Evolutionary conservation across 2,888 invertebrate genomes (phyloP).

Genomic region (Elysia crispata): DNA sequence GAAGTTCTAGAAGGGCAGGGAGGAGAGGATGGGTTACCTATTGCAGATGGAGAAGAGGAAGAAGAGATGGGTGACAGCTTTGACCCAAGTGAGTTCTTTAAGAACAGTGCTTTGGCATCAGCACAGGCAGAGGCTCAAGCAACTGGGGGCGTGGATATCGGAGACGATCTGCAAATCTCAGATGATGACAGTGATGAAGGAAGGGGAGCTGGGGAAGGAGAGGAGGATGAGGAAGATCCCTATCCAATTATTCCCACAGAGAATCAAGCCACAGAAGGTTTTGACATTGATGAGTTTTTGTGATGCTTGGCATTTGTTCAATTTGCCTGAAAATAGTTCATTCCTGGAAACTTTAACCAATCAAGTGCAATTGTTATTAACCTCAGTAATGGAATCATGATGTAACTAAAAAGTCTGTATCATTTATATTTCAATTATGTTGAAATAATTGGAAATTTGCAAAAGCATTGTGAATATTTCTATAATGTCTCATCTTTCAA

Average conservation of each 20-base stretch:
- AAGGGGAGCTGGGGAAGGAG: slow-evolving; percentile 83
- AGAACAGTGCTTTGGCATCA: slow-evolving; percentile 67
- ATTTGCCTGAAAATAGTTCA: background rate
- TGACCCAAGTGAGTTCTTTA: slow-evolving; percentile 72
- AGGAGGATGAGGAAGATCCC: slow-evolving; percentile 58
- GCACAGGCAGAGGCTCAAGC: slow-evolving; percentile 60
- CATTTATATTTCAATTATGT: too few species aligned
- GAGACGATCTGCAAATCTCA: slow-evolving; percentile 86
- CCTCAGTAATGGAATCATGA: too few species aligned
- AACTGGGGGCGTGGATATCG: slow-evolving; percentile 80
- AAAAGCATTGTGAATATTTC: too few species aligned
- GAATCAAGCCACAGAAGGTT: slow-evolving; percentile 66
- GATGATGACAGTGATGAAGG: slow-evolving; percentile 85
- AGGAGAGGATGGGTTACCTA: background rate
- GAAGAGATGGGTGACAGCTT: slow-evolving; percentile 66
- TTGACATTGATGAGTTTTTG: slow-evolving; percentile 71
- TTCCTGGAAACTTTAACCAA: too few species aligned
- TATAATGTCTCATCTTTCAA: too few species aligned
- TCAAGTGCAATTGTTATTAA: too few species aligned
- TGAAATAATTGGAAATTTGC: too few species aligned
- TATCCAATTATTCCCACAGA: slow-evolving; percentile 52
- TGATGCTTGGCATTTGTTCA: slow-evolving; percentile 22
- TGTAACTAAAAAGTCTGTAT: too few species aligned
- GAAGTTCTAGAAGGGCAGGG: background rate
- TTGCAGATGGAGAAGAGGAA: background rate